Evolutionary conservation across 2,888 invertebrate species (phyloP).

Genomic region (Eilema caniola): DNA sequence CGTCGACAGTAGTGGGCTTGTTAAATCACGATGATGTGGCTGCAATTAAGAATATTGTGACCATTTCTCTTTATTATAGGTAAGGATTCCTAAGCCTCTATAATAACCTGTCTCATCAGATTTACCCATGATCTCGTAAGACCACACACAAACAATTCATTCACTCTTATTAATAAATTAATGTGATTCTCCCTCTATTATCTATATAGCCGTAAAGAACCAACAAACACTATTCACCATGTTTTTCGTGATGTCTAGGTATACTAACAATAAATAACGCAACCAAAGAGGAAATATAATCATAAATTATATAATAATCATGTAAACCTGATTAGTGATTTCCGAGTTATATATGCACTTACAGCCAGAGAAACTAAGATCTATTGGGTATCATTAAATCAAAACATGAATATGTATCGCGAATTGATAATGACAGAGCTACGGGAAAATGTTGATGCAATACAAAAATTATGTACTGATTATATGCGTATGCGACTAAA

Average conservation of each 20-base stretch:
- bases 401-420: neutral
- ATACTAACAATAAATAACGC: neutral
- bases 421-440: neutral
- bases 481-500: conserved; percentile 24
- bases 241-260: neutral
- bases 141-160: no score
- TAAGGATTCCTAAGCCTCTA: no score
- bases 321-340: neutral
- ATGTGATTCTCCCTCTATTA: no score
- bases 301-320: neutral
- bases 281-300: neutral
- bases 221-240: no score
- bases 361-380: neutral
- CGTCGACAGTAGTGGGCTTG: no score
- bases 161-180: no score
- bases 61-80: no score
- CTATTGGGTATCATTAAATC: neutral
- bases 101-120: no score
- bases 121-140: no score
- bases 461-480: conserved; percentile 24
- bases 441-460: neutral
- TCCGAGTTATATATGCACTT: neutral
- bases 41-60: no score
- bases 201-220: no score
- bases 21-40: no score